Evolutionary conservation across 2,888 invertebrate species (phyloP), one percentile per base, ranked within the genome.

Genomic region (Beris chalybata): DNA sequence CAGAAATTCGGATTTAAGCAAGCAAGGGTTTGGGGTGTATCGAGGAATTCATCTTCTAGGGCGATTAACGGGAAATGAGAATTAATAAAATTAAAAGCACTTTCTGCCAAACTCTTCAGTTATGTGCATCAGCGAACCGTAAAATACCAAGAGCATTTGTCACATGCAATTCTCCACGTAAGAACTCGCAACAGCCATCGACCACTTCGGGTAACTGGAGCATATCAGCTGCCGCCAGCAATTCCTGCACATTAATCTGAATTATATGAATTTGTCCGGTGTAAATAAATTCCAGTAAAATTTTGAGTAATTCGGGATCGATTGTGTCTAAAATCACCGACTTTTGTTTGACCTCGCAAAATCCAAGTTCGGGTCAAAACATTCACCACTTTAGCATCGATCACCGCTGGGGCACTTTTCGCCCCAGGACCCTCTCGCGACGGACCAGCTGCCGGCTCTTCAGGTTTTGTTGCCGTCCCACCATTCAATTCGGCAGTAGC

Each of bases 161-260:
- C 56, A 90, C 87, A 81, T 94, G 91, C 67, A 96, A 82, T 82
- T 95, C 93, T 73, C 90, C 87, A 73, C 89, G 89, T 64, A 96
- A 83, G 79, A 91, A 95, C 76, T 90, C 89, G 68, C 92, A 90
- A 78, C 95, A 95, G 7, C 90, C 90, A 64, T 87, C 85, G 13
- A 95, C 91, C 48, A 91, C 87, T 79, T 94, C 94, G 71, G 89
- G 86, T 55, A 96, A 82, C 78, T 93, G 91, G 68, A 96, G 82
- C 95, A 96, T 95, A 79, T 95, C 95, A 52, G 95, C 93, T 53
- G 94, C 93, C 71, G 91, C 88, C 74, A 95, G 85, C 72, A 96
- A 81, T 75, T 94, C 94, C 81, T 95, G 94, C 65, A 95, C 95
- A 81, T 92, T 93, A 66, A 87, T 86, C 81, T 79, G 81, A 29